Evolutionary conservation across 64 coral and sea anemone species (phyloP), one percentile per base, ranked within the genome.

Genomic region (Acropora tenuis): DNA sequence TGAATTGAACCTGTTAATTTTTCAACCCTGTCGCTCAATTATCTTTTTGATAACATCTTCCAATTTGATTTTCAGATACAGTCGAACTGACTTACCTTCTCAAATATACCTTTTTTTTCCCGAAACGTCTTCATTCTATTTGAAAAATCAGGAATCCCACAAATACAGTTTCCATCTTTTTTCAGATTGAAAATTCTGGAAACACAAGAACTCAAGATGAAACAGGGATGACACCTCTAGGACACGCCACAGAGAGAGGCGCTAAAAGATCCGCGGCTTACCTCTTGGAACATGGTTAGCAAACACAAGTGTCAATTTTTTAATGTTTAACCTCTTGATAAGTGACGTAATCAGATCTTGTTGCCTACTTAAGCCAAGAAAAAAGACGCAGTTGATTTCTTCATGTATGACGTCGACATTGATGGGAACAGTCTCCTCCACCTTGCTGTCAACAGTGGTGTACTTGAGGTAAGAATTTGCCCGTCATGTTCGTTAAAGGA

Each of bases 391-490:
- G 82, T 72, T 85, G 82, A 85, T 6, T 15, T 71, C 44, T 85
- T 88, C 40, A 30, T 76, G 61, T 75, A 88, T 66, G 43, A 88
- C 11, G 86, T 66, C 42, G 86, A 88, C 48, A 15, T 76, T 75
- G 86, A 88, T 78, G 86, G 86, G 73, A 77, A 12, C 17, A 76
- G 50, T 59, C 86, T 88, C 59, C 75, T 88, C 1, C 86, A 88
- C 44, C 50, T 88, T 8, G 86, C 86, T 18, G 86, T 88, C 2
- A 78, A 88, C 75, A 88, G 86, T 40, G 86, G 86, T 88, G 72
- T 88, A 55, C 72, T 78, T 88, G 75, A 18, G 86, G 86, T 88
- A 66, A 85, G 82, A 41, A 50, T 49, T 16, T 41, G 6, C 80
- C 2, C 5, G 7, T 6, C 42, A 18, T 43, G 3, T 83, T 47